Evolutionary conservation across 2,113 vertebrate species (phyloP).

Genomic region (Syrrhaptes paradoxus): DNA sequence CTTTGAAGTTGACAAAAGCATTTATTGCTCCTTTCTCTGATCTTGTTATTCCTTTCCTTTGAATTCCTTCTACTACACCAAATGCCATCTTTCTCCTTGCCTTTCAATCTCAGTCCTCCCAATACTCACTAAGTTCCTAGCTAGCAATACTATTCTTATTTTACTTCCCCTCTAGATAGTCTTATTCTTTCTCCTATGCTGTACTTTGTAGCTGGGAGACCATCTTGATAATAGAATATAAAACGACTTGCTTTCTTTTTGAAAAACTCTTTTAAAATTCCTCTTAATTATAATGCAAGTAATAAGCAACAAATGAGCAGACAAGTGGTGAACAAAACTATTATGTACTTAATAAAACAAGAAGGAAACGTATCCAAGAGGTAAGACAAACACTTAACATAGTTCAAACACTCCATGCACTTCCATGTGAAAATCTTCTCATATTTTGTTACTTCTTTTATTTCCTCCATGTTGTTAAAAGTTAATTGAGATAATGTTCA

Average conservation of each 20-base stretch:
- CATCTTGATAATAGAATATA: neutral
- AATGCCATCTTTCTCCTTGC: neutral
- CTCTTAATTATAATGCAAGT: neutral
- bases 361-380: neutral
- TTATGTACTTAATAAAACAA: neutral
- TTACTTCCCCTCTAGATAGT: neutral
- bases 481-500: neutral
- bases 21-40: conserved; percentile 7
- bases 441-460: neutral
- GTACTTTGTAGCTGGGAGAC: neutral
- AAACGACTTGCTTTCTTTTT: neutral
- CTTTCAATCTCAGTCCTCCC: neutral
- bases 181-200: neutral
- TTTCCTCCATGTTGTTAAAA: neutral
- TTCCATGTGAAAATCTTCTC: neutral
- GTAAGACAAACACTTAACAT: neutral
- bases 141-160: neutral
- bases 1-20: conserved; percentile 53
- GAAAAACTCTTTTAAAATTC: neutral
- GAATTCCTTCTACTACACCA: neutral
- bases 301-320: neutral
- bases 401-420: fast-evolving
- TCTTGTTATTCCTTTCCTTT: conserved; percentile 19
- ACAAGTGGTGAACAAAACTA: neutral
- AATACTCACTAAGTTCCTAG: neutral